Evolutionary conservation across 2,888 invertebrate species (phyloP).

Genomic region (Cerastoderma edule): DNA sequence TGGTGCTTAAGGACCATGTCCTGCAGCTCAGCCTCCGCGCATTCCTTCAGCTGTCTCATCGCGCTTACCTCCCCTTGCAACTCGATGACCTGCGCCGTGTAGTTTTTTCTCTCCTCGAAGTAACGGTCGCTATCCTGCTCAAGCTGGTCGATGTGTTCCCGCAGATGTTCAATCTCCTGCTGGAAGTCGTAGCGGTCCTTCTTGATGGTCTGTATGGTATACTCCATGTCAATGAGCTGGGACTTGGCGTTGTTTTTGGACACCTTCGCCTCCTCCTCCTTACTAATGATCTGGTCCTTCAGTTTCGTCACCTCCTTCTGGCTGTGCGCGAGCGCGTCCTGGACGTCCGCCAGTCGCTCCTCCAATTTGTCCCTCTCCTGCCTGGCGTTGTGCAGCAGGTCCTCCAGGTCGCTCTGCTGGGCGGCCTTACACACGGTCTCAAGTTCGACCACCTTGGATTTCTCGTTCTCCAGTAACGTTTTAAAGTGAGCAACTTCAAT

Average conservation of each 20-base stretch:
- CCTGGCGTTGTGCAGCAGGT: constrained; percentile 86
- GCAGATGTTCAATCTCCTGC: constrained; percentile 89
- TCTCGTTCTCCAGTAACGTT: constrained; percentile 92
- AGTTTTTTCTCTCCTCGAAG: constrained; percentile 90
- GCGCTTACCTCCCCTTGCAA: constrained; percentile 86
- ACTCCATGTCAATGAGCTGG: constrained; percentile 92
- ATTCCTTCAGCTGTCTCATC: constrained; percentile 83
- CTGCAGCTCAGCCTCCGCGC: constrained; percentile 79
- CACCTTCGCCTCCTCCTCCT: constrained; percentile 89
- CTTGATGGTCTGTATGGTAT: constrained; percentile 90
- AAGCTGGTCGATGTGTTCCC: constrained; percentile 88
- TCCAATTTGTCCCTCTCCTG: constrained; percentile 90
- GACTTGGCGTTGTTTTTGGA: constrained; percentile 93
- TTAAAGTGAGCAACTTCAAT: constrained; percentile 92
- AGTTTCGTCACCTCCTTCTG: constrained; percentile 89
- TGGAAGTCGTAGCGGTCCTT: constrained; percentile 89
- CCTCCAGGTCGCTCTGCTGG: constrained; percentile 88
- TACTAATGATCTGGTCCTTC: constrained; percentile 88
- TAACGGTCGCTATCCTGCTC: constrained; percentile 91
- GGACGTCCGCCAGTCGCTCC: constrained; percentile 79
- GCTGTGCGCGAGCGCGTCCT: constrained; percentile 87
- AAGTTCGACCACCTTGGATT: constrained; percentile 90
- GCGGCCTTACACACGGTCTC: constrained; percentile 86
- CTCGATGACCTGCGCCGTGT: constrained; percentile 86
- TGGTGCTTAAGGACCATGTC: constrained; percentile 88